Evolutionary conservation across 2,113 vertebrate genomes (phyloP), one percentile per base, ranked within the genome.

Genomic region (Poecilia latipinna): DNA sequence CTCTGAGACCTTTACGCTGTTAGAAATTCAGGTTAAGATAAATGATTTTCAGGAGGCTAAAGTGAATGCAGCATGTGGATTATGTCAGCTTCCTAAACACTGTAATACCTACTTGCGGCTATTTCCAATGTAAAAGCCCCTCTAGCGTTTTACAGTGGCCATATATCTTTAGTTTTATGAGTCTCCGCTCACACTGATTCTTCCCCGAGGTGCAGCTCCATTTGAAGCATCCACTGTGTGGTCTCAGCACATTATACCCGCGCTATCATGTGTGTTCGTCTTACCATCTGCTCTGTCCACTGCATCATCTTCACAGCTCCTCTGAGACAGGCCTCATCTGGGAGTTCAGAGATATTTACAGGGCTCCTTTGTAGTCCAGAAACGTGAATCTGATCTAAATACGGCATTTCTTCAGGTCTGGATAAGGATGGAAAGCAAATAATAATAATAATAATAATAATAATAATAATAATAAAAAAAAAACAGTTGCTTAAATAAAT

Each of bases 111-210:
- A 64, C 42, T 42, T 63, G 68, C 72, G 62, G 74, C 85, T 82
- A 72, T 79, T 81, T 87, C 66, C 54, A 70, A 68, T 69, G 77
- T 76, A 70, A 74, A 69, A 77, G 68, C 37, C 72, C 69, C 28
- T 81, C 60, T 60, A 77, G 68, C 60, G 37, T 35, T 74, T 77
- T 67, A 78, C 66, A 82, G 37, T 44, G 68, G 72, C 69, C 73
- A 78, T 90, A 62, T 35, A 77, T 89, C 75, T 84, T 84, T 75
- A 35, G 60, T 80, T 89, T 85, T 89, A 88, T 82, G 68, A 66
- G 68, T 62, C 24, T 28, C 75, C 71, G 69, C 75, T 83, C 75
- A 79, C 68, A 17, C 12, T 61, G 64, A 88, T 84, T 82, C 65
- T 44, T 89, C 79, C 78, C 24, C 3, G 74, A 77, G 89, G 64